Conservation (phyloP, 2,888 invertebrate genomes). For the Apomyelois bistriatella region DNA sequence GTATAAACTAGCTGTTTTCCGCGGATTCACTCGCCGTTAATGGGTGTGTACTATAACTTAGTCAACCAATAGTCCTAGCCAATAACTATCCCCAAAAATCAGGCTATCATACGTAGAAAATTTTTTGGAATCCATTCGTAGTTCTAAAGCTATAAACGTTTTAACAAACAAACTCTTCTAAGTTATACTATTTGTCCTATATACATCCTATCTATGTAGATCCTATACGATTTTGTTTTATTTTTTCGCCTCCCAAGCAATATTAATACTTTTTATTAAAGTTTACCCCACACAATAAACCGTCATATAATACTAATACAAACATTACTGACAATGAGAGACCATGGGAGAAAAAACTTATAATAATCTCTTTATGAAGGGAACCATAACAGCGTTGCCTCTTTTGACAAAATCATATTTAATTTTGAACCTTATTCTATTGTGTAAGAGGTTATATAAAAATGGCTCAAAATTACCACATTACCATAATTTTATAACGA, state of each 20-base stretch:
- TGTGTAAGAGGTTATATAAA: constrained; percentile 21
- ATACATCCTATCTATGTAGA: too few species aligned
- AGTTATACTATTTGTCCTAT: too few species aligned
- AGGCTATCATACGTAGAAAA: too few species aligned
- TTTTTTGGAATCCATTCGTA: too few species aligned
- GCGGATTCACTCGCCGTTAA: too few species aligned
- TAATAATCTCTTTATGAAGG: constrained; percentile 61
- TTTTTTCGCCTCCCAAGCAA: constrained; percentile 28
- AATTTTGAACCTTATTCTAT: constrained; percentile 23
- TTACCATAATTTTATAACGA: constrained; percentile 74
- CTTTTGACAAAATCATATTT: constrained; percentile 19
- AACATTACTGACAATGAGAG: constrained; percentile 57
- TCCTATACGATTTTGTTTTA: not conserved
- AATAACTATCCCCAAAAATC: too few species aligned
- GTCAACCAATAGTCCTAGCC: too few species aligned
- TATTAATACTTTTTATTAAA: constrained; percentile 55
- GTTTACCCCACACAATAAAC: constrained; percentile 37
- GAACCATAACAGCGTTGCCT: constrained; percentile 43
- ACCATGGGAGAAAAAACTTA: constrained; percentile 55
- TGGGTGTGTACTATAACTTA: too few species aligned
- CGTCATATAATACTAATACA: constrained; percentile 44
- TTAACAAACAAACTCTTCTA: too few species aligned
- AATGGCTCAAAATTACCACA: constrained; percentile 22
- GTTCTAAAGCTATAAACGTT: too few species aligned
- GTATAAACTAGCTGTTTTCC: too few species aligned